Conservation (phyloP, 2,888 invertebrate species). For the Drosophila sordidapex region DNA sequence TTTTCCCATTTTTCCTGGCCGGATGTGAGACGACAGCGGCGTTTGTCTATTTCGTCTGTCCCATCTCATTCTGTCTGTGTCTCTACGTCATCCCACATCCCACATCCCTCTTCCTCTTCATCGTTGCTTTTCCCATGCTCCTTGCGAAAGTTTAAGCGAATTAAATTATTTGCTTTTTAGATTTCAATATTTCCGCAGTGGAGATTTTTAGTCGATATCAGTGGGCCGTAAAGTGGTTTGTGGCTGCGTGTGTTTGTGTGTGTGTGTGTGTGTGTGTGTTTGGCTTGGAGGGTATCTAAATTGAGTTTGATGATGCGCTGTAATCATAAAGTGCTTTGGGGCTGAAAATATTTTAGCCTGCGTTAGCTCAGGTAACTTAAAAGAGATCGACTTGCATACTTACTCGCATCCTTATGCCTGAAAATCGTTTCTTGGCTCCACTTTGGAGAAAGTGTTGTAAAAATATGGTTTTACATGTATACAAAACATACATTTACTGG, state of each 20-base stretch:
- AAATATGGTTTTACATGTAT: background rate
- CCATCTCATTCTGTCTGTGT: constrained; percentile 26
- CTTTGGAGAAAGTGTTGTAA: background rate
- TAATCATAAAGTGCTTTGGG: constrained; percentile 76
- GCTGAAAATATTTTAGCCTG: constrained; percentile 44
- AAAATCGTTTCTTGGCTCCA: constrained; percentile 17
- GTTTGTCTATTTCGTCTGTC: constrained; percentile 69
- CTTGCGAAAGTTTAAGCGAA: constrained; percentile 74
- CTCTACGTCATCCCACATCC: constrained; percentile 3
- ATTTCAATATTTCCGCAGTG: constrained; percentile 81
- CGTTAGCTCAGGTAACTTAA: constrained; percentile 42
- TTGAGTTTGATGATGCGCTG: constrained; percentile 78
- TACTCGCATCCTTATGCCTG: constrained; percentile 18
- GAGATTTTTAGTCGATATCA: constrained; percentile 76
- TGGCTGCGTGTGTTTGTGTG: constrained; percentile 1
- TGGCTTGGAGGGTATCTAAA: constrained; percentile 48
- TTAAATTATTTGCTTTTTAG: constrained; percentile 82
- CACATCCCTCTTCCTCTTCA: background rate
- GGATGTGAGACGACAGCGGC: constrained; percentile 70
- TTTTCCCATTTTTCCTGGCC: constrained; percentile 36
- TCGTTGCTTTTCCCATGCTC: background rate
- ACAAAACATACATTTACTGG: background rate
- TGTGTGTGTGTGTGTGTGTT: constrained; percentile 16
- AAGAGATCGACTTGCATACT: constrained; percentile 19
- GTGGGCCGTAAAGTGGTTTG: constrained; percentile 51